Percentiles rank a stretch among this genome's conserved stretches.
Evolutionary conservation across 2,113 vertebrate genomes (phyloP).

Genomic region (Hydrolagus affinis): DNA sequence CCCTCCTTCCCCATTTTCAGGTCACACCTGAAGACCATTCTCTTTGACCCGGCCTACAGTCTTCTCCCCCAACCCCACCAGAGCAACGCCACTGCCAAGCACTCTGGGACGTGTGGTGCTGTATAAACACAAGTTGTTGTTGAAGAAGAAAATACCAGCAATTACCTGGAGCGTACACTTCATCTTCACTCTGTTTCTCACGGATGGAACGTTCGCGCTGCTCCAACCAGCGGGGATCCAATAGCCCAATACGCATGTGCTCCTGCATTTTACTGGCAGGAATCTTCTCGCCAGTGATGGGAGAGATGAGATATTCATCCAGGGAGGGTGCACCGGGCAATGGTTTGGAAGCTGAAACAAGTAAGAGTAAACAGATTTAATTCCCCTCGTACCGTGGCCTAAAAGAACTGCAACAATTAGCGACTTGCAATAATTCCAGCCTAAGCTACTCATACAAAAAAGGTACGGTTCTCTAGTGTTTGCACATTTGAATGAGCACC

Average conservation of each 20-base stretch:
- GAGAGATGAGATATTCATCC: constrained; percentile 92
- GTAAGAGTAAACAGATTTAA: constrained; percentile 29
- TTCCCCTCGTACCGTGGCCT: not conserved
- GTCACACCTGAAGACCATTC: no score
- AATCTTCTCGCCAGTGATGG: constrained; percentile 95
- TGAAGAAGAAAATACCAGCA: no score
- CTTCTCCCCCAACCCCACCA: no score
- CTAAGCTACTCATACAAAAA: not conserved
- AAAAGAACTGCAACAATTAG: not conserved
- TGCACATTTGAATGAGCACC: not conserved
- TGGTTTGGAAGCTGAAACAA: constrained; percentile 73
- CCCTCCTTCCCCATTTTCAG: no score
- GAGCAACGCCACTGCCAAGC: no score
- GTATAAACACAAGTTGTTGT: no score
- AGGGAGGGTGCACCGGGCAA: constrained; percentile 57
- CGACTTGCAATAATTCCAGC: not conserved
- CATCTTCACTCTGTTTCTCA: constrained; percentile 90
- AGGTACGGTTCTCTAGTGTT: not conserved
- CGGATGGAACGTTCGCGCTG: constrained; percentile 88
- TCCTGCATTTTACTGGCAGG: constrained; percentile 98
- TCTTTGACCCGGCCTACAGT: no score
- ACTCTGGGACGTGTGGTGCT: no score
- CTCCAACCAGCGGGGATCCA: constrained; percentile 94
- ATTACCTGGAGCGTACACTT: constrained; percentile 86
- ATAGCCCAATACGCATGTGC: constrained; percentile 93